Evolutionary conservation across 2,797 vertebrate species (phyloP), one percentile per base, ranked within the genome.

Genomic region (Scyliorhinus canicula): DNA sequence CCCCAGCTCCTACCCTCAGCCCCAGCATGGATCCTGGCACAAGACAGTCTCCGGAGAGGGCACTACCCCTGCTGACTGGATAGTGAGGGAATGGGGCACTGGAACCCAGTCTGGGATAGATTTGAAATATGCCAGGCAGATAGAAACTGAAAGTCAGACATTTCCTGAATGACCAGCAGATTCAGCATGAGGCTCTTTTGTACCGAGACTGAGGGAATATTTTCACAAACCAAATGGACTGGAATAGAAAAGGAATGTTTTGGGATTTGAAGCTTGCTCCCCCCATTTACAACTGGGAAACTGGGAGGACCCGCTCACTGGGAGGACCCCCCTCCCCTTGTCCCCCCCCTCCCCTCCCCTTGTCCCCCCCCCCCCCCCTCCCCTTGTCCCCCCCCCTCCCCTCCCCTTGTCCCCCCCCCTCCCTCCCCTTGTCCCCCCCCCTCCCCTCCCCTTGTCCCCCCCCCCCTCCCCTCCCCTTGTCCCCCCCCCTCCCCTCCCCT

Each of bases 91-190:
- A 11, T 21, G 14, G 14, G 50, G 52, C 50, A 55, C 50, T 16
- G 28, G 11, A 9, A 40, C 19, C 44, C 0, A 6, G 19, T 1
- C 6, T 60, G 86, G 7, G 9, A n/a, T 3, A 44, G 8, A 44
- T 65, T 91, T 44, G 11, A 47, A 63, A 60, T 7, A 3, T n/a
- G 6, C 6, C 9, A 63, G n/a, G 19, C n/a, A 24, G 60, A 40
- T n/a, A 21, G 57, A 91, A 91, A 65, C 88, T 91, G 88, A 91
- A 91, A 63, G 86, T 40, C 40, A 65, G 88, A 8, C 88, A 63
- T 35, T 90, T 40, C 40, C 86, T 90, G 86, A 35, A 60, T 57
- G 52, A 90, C 52, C 6, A 7, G 55, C 86, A 57, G 14, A 90
- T 9, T 91, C 19, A 91, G 57, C 71, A n/a, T n/a, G 31, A 0